These are phyloP conservation scores for Ridgeia piscesae DNA, from an alignment of 1,140 invertebrate species.

Conservation along the genomic window DNA sequence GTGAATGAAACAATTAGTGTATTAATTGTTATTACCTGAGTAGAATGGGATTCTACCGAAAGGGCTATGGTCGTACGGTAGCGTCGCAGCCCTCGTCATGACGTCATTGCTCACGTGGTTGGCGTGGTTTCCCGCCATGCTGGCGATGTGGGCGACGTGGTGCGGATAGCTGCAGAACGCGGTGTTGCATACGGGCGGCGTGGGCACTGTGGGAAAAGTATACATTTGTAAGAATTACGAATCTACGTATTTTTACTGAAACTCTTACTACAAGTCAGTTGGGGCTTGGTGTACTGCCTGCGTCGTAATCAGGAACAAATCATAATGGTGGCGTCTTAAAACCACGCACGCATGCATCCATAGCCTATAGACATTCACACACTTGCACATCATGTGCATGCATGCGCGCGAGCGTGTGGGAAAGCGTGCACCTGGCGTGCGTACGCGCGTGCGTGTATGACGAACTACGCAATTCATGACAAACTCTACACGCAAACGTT, in stretches of 20 bases:
- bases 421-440: not conserved
- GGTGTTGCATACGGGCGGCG: not conserved
- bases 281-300: not conserved
- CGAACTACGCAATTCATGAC: too few species aligned
- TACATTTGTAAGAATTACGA: not conserved
- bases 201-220: not conserved
- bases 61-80: not conserved
- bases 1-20: not conserved
- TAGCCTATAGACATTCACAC: too few species aligned
- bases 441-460: not conserved
- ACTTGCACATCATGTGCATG: too few species aligned
- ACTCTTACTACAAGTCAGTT: not conserved
- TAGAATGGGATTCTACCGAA: conserved; percentile 17
- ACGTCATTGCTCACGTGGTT: not conserved
- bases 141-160: not conserved
- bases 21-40: not conserved
- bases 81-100: not conserved
- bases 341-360: too few species aligned
- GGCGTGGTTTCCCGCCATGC: not conserved
- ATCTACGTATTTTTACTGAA: not conserved
- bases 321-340: too few species aligned
- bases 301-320: not conserved
- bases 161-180: not conserved
- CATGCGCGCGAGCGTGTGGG: too few species aligned
- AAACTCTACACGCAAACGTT: not conserved